Percentiles rank a stretch among this genome's conserved stretches.
Conservation (phyloP, 2,888 invertebrate genomes). For the Chloroclysta siterata region DNA sequence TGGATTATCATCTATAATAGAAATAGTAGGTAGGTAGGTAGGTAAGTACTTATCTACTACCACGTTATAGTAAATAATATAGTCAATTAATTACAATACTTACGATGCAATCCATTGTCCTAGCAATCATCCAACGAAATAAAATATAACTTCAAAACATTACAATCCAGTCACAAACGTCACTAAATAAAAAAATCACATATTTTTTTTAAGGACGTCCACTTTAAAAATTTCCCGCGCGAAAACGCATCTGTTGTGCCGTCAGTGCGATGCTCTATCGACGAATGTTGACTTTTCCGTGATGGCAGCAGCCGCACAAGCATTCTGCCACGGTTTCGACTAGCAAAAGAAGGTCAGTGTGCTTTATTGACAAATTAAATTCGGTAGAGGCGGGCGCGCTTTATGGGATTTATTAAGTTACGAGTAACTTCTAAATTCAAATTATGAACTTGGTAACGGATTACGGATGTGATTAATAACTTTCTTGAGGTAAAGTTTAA, state of each 20-base stretch:
- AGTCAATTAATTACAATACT: conserved; percentile 17
- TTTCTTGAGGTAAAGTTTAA: neutral
- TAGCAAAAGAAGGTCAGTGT: conserved; percentile 41
- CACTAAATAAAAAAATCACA: conserved; percentile 38
- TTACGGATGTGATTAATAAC: conserved; percentile 4
- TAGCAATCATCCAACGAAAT: conserved; percentile 27
- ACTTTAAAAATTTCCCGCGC: conserved; percentile 41
- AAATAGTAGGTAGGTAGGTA: too few species aligned
- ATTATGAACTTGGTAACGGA: conserved; percentile 17
- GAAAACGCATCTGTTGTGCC: conserved; percentile 35
- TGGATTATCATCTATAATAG: too few species aligned
- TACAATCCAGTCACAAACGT: conserved; percentile 40
- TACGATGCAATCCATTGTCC: conserved; percentile 31
- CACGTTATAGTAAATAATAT: conserved; percentile 2
- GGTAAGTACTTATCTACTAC: too few species aligned
- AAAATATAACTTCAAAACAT: conserved; percentile 28
- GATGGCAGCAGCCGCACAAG: conserved; percentile 31
- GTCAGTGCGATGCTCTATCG: conserved; percentile 36
- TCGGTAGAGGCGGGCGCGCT: conserved; percentile 28
- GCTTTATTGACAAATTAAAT: conserved; percentile 42
- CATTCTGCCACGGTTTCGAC: conserved; percentile 35
- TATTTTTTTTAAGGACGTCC: conserved; percentile 33
- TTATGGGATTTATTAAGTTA: conserved; percentile 25
- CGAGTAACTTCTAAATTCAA: conserved; percentile 30
- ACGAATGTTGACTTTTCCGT: conserved; percentile 38